phyloP scores from a whole-genome alignment of 2,797 vertebrate genomes.

The Dendrocincla tyrannina region DNA sequence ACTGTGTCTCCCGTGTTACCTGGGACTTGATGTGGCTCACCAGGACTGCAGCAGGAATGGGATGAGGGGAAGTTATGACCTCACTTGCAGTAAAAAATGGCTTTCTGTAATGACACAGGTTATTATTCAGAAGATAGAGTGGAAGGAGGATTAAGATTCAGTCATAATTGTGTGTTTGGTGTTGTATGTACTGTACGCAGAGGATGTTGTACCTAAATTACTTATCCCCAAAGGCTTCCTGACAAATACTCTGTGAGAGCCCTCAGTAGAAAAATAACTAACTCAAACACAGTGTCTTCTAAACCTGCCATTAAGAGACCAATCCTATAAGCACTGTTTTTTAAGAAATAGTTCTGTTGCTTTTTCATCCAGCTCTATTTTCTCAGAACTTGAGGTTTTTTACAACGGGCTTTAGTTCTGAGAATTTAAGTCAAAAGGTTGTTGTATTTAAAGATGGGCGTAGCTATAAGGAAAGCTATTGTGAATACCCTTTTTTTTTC shows the following conservation, averaged over 20 bases:
- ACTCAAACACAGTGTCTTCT: neutral
- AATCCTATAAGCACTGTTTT: neutral
- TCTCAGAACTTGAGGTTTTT: neutral
- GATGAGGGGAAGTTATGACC: neutral
- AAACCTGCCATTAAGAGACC: neutral
- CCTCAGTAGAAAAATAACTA: neutral
- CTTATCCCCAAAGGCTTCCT: neutral
- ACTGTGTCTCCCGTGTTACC: fast-evolving
- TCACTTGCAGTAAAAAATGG: neutral
- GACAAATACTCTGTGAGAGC: neutral
- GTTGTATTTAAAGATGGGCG: conserved; percentile 27
- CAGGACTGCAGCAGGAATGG: neutral
- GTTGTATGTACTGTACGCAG: neutral
- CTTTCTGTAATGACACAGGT: neutral
- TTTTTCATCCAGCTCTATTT: conserved; percentile 3
- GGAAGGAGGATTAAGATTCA: neutral
- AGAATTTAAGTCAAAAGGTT: conserved; percentile 18
- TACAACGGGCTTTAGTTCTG: conserved; percentile 43
- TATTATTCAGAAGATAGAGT: neutral
- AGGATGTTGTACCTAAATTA: neutral
- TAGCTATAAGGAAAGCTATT: conserved; percentile 6
- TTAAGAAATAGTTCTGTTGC: neutral
- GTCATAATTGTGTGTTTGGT: neutral
- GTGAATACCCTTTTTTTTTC: neutral
- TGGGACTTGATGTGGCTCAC: neutral